phyloP scores from a whole-genome alignment of 2,888 invertebrate genomes.

The Drosophila infuscata region DNA sequence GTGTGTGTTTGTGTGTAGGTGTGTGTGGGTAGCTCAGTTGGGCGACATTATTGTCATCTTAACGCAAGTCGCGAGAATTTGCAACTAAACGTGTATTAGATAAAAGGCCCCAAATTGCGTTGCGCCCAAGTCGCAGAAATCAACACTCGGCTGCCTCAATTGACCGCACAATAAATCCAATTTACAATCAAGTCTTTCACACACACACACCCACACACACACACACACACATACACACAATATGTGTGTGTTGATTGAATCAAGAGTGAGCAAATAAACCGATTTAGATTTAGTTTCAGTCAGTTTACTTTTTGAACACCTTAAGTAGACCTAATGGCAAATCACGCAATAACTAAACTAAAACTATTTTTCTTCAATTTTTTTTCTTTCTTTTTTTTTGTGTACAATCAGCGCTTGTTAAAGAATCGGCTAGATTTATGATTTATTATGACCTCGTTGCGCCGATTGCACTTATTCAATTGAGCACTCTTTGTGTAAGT shows the following conservation, averaged over 20 bases:
- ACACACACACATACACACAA: neutral
- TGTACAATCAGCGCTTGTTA: constrained; percentile 45
- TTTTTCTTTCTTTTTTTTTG: neutral
- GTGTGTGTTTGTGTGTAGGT: neutral
- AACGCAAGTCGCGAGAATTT: constrained; percentile 38
- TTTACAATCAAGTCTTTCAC: constrained; percentile 50
- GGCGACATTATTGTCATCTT: constrained; percentile 32
- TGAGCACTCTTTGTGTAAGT: constrained; percentile 33
- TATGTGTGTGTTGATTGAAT: constrained; percentile 65
- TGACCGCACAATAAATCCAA: constrained; percentile 70
- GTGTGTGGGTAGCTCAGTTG: constrained; percentile 1
- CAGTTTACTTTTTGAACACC: constrained; percentile 53
- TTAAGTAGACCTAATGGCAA: constrained; percentile 63
- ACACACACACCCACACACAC: neutral
- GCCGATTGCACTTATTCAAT: constrained; percentile 66
- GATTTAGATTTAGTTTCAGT: constrained; percentile 59
- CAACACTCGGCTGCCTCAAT: constrained; percentile 53
- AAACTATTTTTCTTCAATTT: constrained; percentile 21
- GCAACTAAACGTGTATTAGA: constrained; percentile 63
- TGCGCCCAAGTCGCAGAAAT: constrained; percentile 29
- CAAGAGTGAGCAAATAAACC: constrained; percentile 65
- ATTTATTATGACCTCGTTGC: constrained; percentile 44
- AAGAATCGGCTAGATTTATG: constrained; percentile 34
- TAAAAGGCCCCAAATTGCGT: constrained; percentile 28
- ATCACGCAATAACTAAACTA: constrained; percentile 26